Evolutionary conservation across 2,888 invertebrate genomes (phyloP), one percentile per base, ranked within the genome.

Genomic region (Sphecodes monilicornis): DNA sequence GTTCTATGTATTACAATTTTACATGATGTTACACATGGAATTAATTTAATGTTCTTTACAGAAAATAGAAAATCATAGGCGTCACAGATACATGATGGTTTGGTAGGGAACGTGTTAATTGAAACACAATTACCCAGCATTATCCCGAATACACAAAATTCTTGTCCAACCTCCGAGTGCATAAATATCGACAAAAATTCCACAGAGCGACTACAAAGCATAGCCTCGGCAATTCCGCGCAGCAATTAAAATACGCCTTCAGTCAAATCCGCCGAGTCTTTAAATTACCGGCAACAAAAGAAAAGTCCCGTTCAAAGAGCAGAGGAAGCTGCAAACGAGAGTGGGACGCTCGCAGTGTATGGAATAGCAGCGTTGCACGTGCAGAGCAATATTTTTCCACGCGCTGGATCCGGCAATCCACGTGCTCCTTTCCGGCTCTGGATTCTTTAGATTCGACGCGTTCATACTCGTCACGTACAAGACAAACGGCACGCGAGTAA

Each of bases 381-480:
- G 66, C 50, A 13, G 16, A 16, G 73, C 60, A n/a, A 74, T 77
- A 77, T 71, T 70, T 54, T 50, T 60, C 66, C 73, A 18, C 50
- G 18, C 74, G 32, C 60, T 54, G 54, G 43, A 54, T 10, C 57
- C 68, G 66, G 43, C 43, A 26, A 68, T 77, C 54, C 77, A 41
- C 64, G 74, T 69, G 75, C 43, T 64, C 76, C 64, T 76, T 82
- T 64, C 43, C 78, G 70, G 39, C 71, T 73, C 26, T 22, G 79
- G 70, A 77, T 88, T 79, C 80, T 81, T 81, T 84, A 81, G 64
- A 82, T 83, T 77, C 80, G 76, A 82, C 41, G 80, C 76, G 80
- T 84, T 85, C 86, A 86, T 78, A 86, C 85, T 85, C 88, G 88
- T 89, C 88, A 90, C 90, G 90, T 88, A 88, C 79, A 78, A 83